A percentile compares a stretch with the other conserved stretches of the same genome.
Conservation (phyloP, 2,888 invertebrate genomes). For the Asteroscopus sphinx region DNA sequence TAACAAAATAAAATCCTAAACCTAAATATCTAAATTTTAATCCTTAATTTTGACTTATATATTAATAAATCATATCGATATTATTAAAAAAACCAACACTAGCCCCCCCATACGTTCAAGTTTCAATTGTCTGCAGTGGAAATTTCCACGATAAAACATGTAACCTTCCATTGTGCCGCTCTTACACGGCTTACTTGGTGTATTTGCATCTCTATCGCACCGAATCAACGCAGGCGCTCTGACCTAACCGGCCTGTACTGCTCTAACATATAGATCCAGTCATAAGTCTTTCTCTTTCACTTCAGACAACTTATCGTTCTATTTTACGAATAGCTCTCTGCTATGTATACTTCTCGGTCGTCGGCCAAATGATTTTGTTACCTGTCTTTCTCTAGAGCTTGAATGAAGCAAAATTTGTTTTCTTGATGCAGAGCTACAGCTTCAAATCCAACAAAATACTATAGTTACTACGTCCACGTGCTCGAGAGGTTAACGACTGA, state of each 20-base stretch:
- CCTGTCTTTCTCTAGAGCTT: slow-evolving; percentile 89
- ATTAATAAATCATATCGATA: slow-evolving; percentile 53
- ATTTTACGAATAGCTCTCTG: slow-evolving; percentile 89
- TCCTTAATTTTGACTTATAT: neutral
- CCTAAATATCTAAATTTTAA: neutral
- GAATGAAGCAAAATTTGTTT: slow-evolving; percentile 87
- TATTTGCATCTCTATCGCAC: slow-evolving; percentile 75
- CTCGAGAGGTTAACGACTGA: slow-evolving; percentile 86
- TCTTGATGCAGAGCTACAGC: slow-evolving; percentile 88
- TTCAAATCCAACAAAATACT: slow-evolving; percentile 88
- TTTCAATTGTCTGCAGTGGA: slow-evolving; percentile 89
- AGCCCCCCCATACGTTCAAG: slow-evolving; percentile 79
- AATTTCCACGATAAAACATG: slow-evolving; percentile 88
- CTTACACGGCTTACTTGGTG: slow-evolving; percentile 63
- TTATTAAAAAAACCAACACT: slow-evolving; percentile 65
- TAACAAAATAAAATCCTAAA: neutral
- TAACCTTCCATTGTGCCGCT: slow-evolving; percentile 80
- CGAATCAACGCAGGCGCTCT: slow-evolving; percentile 86
- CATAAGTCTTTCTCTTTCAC: slow-evolving; percentile 79
- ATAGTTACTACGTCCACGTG: slow-evolving; percentile 86
- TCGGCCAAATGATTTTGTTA: slow-evolving; percentile 87
- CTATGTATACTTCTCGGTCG: slow-evolving; percentile 90
- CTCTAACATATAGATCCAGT: slow-evolving; percentile 65
- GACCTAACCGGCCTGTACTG: slow-evolving; percentile 79
- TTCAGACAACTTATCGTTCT: slow-evolving; percentile 81